Conservation (phyloP, 92 coral and sea anemone species). For the Montipora capitata region DNA sequence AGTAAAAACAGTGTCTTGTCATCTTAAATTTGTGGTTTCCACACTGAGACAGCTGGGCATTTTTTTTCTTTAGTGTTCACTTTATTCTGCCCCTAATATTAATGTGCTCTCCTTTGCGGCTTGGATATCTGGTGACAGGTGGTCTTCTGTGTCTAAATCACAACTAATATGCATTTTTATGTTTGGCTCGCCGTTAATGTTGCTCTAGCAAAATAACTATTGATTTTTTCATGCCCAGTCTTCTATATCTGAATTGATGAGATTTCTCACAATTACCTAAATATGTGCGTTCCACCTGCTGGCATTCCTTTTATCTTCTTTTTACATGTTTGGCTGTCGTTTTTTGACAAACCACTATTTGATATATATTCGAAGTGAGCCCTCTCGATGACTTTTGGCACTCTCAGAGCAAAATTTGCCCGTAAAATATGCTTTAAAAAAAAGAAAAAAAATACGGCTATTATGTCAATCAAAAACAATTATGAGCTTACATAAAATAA, state of each 20-base stretch:
- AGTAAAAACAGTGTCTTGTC: no score
- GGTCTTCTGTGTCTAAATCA: background rate
- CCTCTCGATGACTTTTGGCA: no score
- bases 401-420: no score
- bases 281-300: background rate
- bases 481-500: no score
- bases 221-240: constrained; percentile 4
- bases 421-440: no score
- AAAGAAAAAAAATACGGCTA: no score
- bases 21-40: background rate
- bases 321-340: no score
- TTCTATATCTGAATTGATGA: background rate
- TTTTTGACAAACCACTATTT: no score
- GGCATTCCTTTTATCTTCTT: background rate
- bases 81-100: background rate
- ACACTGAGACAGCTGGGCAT: background rate
- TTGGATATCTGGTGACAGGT: background rate
- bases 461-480: no score
- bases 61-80: background rate
- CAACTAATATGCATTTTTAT: background rate
- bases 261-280: background rate
- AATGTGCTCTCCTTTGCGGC: constrained; percentile 10
- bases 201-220: background rate
- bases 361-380: no score
- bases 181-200: background rate